phyloP scores from a whole-genome alignment of 2,888 invertebrate genomes.

The Volucella zonaria region DNA sequence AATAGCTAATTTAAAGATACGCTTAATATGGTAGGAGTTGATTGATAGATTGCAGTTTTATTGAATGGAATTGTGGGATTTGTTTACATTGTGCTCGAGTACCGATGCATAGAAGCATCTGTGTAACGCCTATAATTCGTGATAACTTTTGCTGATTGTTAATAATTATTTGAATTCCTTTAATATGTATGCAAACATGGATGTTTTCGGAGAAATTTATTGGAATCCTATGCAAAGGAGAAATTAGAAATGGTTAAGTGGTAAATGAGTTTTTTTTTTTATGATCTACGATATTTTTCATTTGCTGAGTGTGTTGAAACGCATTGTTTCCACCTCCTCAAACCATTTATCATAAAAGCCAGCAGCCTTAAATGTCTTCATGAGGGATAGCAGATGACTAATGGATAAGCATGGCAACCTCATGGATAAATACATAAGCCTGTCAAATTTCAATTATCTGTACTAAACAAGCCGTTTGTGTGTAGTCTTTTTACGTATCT shows the following conservation, averaged over 20 bases:
- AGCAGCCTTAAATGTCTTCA: too few relatives aligned
- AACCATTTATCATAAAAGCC: too few relatives aligned
- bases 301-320: too few relatives aligned
- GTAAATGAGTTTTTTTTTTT: neutral
- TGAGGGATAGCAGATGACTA: too few relatives aligned
- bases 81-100: neutral
- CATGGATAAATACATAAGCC: too few relatives aligned
- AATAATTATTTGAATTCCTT: neutral
- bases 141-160: constrained; percentile 27
- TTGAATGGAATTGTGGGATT: constrained; percentile 40
- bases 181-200: neutral
- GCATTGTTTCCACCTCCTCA: too few relatives aligned
- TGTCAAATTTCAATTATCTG: too few relatives aligned
- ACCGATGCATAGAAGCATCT: neutral
- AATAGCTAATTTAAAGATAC: constrained; percentile 35
- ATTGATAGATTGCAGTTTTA: constrained; percentile 29
- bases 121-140: constrained; percentile 25
- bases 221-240: constrained; percentile 5
- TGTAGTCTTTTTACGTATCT: too few relatives aligned
- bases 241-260: neutral
- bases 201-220: too few relatives aligned
- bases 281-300: too few relatives aligned
- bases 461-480: too few relatives aligned
- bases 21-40: neutral
- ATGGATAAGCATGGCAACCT: too few relatives aligned